phyloP scores from a whole-genome alignment of 37 sponge, comb jelly and placozoan genomes.

The Beroe forskalii region DNA sequence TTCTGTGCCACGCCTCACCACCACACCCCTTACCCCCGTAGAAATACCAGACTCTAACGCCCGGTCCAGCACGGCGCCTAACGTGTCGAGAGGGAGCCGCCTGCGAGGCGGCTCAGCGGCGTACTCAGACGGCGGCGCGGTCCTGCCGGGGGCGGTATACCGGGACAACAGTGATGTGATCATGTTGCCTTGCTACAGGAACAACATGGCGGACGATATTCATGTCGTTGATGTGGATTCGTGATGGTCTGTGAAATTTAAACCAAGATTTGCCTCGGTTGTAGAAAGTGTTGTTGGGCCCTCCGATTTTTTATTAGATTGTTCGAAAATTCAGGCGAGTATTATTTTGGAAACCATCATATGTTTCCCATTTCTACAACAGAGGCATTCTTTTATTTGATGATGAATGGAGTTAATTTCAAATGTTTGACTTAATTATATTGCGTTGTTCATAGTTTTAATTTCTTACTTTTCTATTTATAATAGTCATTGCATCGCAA shows the following conservation, averaged over 20 bases:
- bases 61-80: background rate
- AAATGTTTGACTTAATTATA: background rate
- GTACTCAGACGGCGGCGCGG: background rate
- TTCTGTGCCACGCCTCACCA: background rate
- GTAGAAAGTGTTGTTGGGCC: too few species aligned
- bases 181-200: background rate
- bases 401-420: too few species aligned
- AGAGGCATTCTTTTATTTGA: too few species aligned
- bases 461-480: background rate
- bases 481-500: background rate
- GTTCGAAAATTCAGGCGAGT: too few species aligned
- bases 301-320: too few species aligned
- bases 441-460: background rate
- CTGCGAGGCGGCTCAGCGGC: background rate
- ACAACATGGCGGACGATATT: background rate
- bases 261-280: too few species aligned
- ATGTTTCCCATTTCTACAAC: too few species aligned
- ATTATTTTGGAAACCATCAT: too few species aligned
- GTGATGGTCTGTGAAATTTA: too few species aligned
- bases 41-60: too few species aligned
- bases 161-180: background rate
- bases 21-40: background rate
- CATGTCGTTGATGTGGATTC: background rate
- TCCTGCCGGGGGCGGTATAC: background rate
- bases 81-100: background rate